Percentiles rank a stretch among this genome's conserved stretches.
These are phyloP conservation scores for Clepsis dumicolana DNA, from an alignment of 2,888 invertebrate species.

Conservation along the genomic window DNA sequence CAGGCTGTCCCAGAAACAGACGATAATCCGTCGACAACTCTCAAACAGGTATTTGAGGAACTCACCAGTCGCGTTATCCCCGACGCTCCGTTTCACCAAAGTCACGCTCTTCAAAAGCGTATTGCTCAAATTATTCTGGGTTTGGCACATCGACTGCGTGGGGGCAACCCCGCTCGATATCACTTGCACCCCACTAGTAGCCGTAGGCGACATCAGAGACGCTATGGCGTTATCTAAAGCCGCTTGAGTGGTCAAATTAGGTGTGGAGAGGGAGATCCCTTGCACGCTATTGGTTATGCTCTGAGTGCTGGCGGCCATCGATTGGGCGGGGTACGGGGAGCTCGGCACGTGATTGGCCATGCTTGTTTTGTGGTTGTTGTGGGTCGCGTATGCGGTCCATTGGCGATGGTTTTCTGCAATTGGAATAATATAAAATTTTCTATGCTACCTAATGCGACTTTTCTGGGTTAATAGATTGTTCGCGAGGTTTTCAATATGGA, in stretches of 20 bases:
- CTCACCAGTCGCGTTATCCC: conserved; percentile 73
- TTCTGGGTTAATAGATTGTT: no score
- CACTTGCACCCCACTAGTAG: conserved; percentile 68
- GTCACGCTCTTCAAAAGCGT: conserved; percentile 77
- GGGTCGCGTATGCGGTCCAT: conserved; percentile 72
- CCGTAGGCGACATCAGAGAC: conserved; percentile 75
- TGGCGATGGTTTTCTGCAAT: conserved; percentile 73
- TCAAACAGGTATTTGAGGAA: no score
- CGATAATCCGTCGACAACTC: no score
- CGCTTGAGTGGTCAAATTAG: conserved; percentile 68
- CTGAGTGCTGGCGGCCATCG: conserved; percentile 62
- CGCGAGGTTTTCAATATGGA: no score
- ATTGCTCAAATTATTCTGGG: conserved; percentile 60
- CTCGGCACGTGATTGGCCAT: conserved; percentile 60
- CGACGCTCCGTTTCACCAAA: conserved; percentile 73
- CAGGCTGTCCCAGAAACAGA: no score
- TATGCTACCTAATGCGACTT: no score
- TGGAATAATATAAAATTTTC: background rate
- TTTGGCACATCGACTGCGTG: conserved; percentile 53
- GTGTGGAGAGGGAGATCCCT: conserved; percentile 73
- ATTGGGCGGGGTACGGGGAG: conserved; percentile 63
- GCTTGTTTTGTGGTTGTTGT: conserved; percentile 60
- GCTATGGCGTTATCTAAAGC: conserved; percentile 78
- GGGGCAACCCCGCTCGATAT: conserved; percentile 75
- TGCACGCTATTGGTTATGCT: conserved; percentile 77